These are phyloP conservation scores for Apotomis turbidana DNA, from an alignment of 2,888 invertebrate species.

Conservation along the genomic window DNA sequence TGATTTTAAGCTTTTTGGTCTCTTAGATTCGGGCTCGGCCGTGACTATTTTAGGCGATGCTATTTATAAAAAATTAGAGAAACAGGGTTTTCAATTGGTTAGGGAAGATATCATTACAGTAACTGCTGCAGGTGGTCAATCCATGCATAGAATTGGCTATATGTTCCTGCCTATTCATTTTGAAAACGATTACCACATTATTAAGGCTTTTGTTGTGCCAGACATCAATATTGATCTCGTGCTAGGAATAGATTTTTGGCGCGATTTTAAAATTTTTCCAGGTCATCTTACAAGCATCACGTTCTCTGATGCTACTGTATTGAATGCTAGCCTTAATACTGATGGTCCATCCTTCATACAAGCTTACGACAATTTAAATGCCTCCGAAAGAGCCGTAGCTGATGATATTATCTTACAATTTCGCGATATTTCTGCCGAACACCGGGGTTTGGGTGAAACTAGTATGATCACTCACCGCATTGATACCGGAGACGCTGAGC, in stretches of 20 bases:
- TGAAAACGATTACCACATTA: background rate
- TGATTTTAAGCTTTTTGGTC: slow-evolving; percentile 1
- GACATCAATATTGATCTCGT: slow-evolving; percentile 6
- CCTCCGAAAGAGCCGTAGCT: slow-evolving; percentile 26
- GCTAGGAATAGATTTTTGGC: slow-evolving; percentile 20
- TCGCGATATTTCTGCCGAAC: slow-evolving; percentile 38
- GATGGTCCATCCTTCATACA: slow-evolving; percentile 8
- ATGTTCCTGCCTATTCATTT: background rate
- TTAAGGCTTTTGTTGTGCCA: slow-evolving; percentile 13
- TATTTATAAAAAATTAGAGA: background rate
- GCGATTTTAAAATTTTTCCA: slow-evolving; percentile 1
- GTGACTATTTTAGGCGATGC: slow-evolving; percentile 7
- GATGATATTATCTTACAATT: slow-evolving; percentile 39
- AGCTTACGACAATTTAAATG: slow-evolving; percentile 21
- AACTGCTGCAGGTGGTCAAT: slow-evolving; percentile 17
- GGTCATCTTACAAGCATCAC: background rate
- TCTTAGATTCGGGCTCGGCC: slow-evolving; percentile 15
- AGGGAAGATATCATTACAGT: background rate
- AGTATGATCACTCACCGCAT: slow-evolving; percentile 42
- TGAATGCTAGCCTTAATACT: background rate
- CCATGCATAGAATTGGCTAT: slow-evolving; percentile 2
- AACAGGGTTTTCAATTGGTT: background rate
- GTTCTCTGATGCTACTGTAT: background rate
- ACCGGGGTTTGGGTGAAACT: slow-evolving; percentile 45
- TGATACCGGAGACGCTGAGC: too few relatives aligned